Percentiles rank a stretch among this genome's conserved stretches.
Evolutionary conservation across 2,888 invertebrate species (phyloP).

Genomic region (Thereva unica): DNA sequence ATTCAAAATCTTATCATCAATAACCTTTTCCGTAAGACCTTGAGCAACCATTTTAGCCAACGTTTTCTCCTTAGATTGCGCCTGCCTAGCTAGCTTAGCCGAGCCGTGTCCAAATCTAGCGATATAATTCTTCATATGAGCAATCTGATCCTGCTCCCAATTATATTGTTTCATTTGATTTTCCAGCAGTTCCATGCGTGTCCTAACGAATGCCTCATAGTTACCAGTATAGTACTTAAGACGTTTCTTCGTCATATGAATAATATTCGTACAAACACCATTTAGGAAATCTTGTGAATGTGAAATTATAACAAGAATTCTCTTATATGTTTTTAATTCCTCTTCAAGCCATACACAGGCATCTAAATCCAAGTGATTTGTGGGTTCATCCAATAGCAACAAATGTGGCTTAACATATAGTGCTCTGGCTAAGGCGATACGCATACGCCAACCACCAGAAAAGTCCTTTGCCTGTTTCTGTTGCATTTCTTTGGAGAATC

Average conservation of each 20-base stretch:
- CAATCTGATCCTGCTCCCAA: slow-evolving; percentile 99
- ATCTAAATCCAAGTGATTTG: slow-evolving; percentile 97
- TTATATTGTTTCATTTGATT: slow-evolving; percentile 99
- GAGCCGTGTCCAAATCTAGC: slow-evolving; percentile 99
- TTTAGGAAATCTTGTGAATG: slow-evolving; percentile 99
- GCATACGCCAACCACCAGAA: slow-evolving; percentile 97
- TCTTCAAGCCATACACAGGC: slow-evolving; percentile 99
- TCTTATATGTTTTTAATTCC: slow-evolving; percentile 93
- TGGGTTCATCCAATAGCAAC: slow-evolving; percentile 95
- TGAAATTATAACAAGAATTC: slow-evolving; percentile 95
- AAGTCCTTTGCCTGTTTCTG: slow-evolving; percentile 83
- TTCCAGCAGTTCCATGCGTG: slow-evolving; percentile 90
- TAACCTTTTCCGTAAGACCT: slow-evolving; percentile 94
- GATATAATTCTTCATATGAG: slow-evolving; percentile 99
- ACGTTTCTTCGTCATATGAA: slow-evolving; percentile 91
- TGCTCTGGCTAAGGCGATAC: slow-evolving; percentile 95
- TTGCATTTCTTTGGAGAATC: slow-evolving; percentile 89
- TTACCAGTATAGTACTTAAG: slow-evolving; percentile 95
- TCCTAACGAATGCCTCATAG: slow-evolving; percentile 95
- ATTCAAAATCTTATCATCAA: slow-evolving; percentile 85
- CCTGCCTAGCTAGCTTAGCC: slow-evolving; percentile 96
- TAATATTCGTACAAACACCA: slow-evolving; percentile 94
- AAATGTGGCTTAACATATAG: slow-evolving; percentile 97
- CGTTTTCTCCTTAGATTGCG: slow-evolving; percentile 99
- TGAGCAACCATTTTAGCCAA: slow-evolving; percentile 99